These are phyloP conservation scores for Tachysurus fulvidraco DNA, from an alignment of 2,113 vertebrate species.

Conservation along the genomic window DNA sequence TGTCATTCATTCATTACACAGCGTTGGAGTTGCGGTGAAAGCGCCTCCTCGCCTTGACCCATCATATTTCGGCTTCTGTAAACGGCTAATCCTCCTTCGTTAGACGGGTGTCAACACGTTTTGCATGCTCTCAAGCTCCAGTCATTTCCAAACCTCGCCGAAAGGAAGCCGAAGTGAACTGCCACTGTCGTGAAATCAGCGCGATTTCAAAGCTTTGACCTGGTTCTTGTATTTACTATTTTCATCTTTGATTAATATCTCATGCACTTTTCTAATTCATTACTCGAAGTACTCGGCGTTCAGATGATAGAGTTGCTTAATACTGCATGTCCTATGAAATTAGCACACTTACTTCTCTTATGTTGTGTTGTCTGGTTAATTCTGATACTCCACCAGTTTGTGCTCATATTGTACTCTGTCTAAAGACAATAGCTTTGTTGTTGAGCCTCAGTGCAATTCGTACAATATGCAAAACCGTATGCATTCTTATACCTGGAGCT, in stretches of 20 bases:
- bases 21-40: conserved; percentile 84
- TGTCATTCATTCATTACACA: conserved; percentile 96
- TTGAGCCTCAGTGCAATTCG: neutral
- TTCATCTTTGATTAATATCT: neutral
- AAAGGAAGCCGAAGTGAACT: conserved; percentile 69
- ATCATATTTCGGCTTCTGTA: conserved; percentile 96
- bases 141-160: conserved; percentile 82
- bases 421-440: neutral
- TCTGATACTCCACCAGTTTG: neutral
- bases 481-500: neutral
- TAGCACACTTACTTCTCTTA: no score
- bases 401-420: no score
- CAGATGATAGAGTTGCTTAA: neutral
- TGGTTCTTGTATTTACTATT: neutral
- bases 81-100: conserved; percentile 95
- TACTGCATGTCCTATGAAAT: neutral
- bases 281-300: neutral
- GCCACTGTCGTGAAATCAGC: conserved; percentile 84
- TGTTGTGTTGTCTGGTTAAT: neutral
- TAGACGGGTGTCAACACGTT: conserved; percentile 94
- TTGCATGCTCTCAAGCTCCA: conserved; percentile 69
- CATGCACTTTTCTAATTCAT: neutral
- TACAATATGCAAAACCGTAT: neutral
- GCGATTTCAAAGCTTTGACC: conserved; percentile 76
- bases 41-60: conserved; percentile 91